These are phyloP conservation scores for Ligdia adustata DNA, from an alignment of 2,888 invertebrate species.

Conservation along the genomic window DNA sequence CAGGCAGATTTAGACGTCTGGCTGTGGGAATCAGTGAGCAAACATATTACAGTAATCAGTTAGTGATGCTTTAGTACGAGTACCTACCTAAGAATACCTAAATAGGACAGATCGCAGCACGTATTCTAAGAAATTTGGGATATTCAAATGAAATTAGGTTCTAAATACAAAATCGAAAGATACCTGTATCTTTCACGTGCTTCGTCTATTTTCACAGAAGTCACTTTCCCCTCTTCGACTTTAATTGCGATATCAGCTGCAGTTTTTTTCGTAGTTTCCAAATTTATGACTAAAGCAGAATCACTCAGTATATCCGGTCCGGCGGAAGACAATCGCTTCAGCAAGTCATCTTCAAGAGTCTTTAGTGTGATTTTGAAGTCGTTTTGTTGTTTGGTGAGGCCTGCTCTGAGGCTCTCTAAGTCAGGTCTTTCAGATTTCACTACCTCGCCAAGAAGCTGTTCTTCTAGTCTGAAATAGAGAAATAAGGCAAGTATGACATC, in stretches of 20 bases:
- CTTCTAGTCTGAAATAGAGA: conserved; percentile 86
- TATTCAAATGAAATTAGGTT: no score
- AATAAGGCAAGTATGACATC: no score
- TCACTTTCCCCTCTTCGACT: conserved; percentile 93
- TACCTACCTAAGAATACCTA: no score
- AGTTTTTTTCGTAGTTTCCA: conserved; percentile 96
- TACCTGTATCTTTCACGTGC: conserved; percentile 94
- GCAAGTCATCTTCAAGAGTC: conserved; percentile 94
- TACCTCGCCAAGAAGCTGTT: conserved; percentile 96
- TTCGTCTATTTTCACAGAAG: conserved; percentile 94
- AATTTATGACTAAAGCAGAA: conserved; percentile 94
- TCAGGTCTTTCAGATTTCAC: conserved; percentile 97
- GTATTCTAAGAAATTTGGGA: no score
- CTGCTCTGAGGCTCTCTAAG: conserved; percentile 91
- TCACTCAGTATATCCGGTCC: conserved; percentile 96
- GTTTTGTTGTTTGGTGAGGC: conserved; percentile 95
- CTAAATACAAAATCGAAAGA: conserved; percentile 2
- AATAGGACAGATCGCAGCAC: no score
- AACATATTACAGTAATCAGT: no score
- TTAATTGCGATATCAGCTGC: conserved; percentile 95
- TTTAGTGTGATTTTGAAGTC: conserved; percentile 97
- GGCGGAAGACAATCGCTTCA: conserved; percentile 94
- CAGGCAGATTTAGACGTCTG: no score
- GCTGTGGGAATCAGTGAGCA: no score
- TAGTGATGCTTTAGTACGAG: no score